A percentile compares a stretch with the other conserved stretches of the same genome.
phyloP scores from a whole-genome alignment of 2,797 vertebrate genomes.

The Peromyscus nudipes region DNA sequence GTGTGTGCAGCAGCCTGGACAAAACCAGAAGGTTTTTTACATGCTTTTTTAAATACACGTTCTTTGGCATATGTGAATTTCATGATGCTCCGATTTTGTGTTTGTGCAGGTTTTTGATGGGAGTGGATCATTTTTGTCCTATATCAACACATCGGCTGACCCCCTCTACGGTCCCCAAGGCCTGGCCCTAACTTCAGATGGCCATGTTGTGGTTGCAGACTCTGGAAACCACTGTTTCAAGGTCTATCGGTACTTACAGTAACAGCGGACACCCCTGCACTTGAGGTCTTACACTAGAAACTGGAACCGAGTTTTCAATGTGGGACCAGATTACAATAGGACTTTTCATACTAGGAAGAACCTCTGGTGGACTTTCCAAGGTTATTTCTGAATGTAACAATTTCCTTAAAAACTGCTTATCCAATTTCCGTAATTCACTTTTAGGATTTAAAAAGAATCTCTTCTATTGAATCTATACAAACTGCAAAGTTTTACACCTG shows the following conservation, averaged over 20 bases:
- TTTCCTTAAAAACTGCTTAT: conserved; percentile 88
- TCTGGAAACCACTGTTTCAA: conserved; percentile 99
- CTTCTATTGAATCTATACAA: conserved; percentile 83
- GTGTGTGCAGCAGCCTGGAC: not conserved
- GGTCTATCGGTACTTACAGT: conserved; percentile 98
- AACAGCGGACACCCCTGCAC: conserved; percentile 82
- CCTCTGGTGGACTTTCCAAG: conserved; percentile 82
- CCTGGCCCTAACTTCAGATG: conserved; percentile 96
- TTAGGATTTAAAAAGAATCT: conserved; percentile 81
- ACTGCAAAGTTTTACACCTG: conserved; percentile 84
- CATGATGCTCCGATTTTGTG: conserved; percentile 51
- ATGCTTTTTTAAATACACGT: not conserved
- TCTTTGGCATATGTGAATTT: not conserved
- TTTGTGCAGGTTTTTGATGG: conserved; percentile 96
- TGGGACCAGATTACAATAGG: conserved; percentile 83
- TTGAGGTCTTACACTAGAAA: conserved; percentile 81
- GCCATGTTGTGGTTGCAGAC: conserved; percentile 98
- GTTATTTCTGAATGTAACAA: conserved; percentile 88
- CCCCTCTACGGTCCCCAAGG: conserved; percentile 99
- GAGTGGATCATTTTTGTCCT: conserved; percentile 98
- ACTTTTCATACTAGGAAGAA: conserved; percentile 85
- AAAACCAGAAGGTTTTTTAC: not conserved
- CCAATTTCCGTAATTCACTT: conserved; percentile 84
- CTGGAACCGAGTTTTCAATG: conserved; percentile 80
- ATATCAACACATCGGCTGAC: conserved; percentile 99